A percentile compares a stretch with the other conserved stretches of the same genome.
Conservation (phyloP, 1,140 invertebrate genomes). For the Zaprionus vittiger region DNA sequence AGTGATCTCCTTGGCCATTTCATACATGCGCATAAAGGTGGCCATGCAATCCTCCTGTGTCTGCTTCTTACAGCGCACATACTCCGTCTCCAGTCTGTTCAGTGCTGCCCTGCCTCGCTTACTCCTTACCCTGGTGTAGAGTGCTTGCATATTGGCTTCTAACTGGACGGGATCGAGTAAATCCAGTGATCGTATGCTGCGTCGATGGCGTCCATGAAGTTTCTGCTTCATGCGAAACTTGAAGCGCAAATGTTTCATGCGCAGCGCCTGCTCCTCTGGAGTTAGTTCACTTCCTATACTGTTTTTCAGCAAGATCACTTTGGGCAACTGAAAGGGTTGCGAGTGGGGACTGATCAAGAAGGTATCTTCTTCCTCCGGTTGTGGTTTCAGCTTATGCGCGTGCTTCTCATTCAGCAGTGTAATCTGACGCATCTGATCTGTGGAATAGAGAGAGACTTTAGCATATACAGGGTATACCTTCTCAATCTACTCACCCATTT, state of each 20-base stretch:
- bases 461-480: no score
- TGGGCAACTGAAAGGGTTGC: slow-evolving; percentile 45
- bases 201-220: slow-evolving; percentile 21
- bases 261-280: slow-evolving; percentile 31
- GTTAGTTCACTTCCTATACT: not conserved
- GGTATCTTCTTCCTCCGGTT: slow-evolving; percentile 37
- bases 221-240: slow-evolving; percentile 59
- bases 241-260: slow-evolving; percentile 57
- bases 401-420: slow-evolving; percentile 54
- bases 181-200: slow-evolving; percentile 30
- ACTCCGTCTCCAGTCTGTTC: slow-evolving; percentile 61
- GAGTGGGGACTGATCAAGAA: slow-evolving; percentile 51
- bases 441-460: not conserved
- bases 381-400: slow-evolving; percentile 22
- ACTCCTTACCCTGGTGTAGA: slow-evolving; percentile 62
- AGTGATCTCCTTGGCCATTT: slow-evolving; percentile 73
- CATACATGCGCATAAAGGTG: slow-evolving; percentile 74
- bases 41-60: slow-evolving; percentile 71
- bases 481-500: slow-evolving; percentile 60
- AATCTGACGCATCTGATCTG: slow-evolving; percentile 57
- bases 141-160: slow-evolving; percentile 50
- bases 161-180: slow-evolving; percentile 64
- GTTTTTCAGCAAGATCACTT: slow-evolving; percentile 21
- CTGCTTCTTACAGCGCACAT: slow-evolving; percentile 71
- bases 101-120: slow-evolving; percentile 64